Evolutionary conservation across 2,888 invertebrate genomes (phyloP).

Genomic region (Vanessa cardui): DNA sequence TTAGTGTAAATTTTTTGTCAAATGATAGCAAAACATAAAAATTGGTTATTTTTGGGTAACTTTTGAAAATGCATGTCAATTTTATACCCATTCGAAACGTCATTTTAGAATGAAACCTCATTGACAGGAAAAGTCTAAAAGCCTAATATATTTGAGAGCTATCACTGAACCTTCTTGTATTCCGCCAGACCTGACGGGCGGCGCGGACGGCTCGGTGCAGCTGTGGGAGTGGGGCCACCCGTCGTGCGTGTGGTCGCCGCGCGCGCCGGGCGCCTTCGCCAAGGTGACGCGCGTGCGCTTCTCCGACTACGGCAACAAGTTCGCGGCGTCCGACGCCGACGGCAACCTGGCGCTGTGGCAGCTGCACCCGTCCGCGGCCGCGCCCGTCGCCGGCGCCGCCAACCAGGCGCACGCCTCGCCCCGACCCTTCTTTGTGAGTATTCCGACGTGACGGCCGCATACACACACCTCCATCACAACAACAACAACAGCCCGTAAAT

Average conservation of each 20-base stretch:
- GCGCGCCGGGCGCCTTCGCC: constrained; percentile 96
- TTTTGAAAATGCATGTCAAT: too few species aligned
- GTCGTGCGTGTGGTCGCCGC: constrained; percentile 93
- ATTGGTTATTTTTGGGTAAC: too few species aligned
- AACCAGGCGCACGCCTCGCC: constrained; percentile 78
- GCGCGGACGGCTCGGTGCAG: constrained; percentile 97
- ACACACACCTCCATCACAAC: too few species aligned
- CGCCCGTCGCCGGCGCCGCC: constrained; percentile 64
- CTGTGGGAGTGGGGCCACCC: constrained; percentile 99
- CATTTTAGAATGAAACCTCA: background rate
- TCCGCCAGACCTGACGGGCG: constrained; percentile 92
- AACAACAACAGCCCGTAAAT: too few species aligned
- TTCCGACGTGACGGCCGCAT: background rate
- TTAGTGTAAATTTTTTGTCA: too few species aligned
- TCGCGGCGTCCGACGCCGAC: constrained; percentile 98
- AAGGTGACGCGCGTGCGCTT: constrained; percentile 98
- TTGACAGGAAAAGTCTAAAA: background rate
- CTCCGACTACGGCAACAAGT: constrained; percentile 98
- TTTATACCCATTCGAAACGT: too few species aligned
- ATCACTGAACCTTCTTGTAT: too few species aligned
- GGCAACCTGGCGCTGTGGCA: constrained; percentile 98
- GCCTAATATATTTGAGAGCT: background rate
- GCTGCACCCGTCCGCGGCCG: constrained; percentile 87
- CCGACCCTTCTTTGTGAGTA: constrained; percentile 93
- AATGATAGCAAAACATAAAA: too few species aligned